Evolutionary conservation across 1,140 invertebrate genomes (phyloP).

Genomic region (Orussus abietinus): DNA sequence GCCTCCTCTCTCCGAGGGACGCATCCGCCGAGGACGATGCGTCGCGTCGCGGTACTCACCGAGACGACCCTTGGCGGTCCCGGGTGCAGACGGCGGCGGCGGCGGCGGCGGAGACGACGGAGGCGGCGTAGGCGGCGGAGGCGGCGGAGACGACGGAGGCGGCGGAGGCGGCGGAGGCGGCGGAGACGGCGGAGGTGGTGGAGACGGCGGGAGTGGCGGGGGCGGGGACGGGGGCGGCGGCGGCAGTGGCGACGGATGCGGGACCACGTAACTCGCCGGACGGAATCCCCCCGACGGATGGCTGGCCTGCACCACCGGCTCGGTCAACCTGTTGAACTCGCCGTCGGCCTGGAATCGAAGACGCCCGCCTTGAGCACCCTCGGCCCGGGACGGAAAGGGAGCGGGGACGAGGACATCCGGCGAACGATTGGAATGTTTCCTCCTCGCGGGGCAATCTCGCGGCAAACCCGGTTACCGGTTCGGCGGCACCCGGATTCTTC

Average conservation of each 20-base stretch:
- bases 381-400: constrained; percentile 6
- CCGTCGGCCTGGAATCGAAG: constrained; percentile 30
- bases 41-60: constrained; percentile 23
- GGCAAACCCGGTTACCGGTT: constrained; percentile 51
- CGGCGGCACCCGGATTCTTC: constrained; percentile 19
- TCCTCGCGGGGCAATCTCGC: constrained; percentile 52
- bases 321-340: constrained; percentile 29
- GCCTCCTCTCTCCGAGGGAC: constrained; percentile 4
- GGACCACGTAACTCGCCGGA: no score
- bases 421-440: constrained; percentile 52
- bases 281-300: no score
- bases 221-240: no score
- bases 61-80: constrained; percentile 20
- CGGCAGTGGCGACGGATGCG: no score
- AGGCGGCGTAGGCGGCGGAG: no score
- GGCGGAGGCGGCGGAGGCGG: no score
- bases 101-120: no score
- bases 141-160: no score
- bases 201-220: no score
- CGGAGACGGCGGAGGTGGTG: no score
- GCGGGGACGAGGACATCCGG: constrained; percentile 40
- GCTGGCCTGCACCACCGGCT: constrained; percentile 20
- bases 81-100: no score
- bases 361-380: background rate
- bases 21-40: constrained; percentile 13